Conservation (phyloP, 2,113 vertebrate species). For the Atherinomorus stipes region DNA sequence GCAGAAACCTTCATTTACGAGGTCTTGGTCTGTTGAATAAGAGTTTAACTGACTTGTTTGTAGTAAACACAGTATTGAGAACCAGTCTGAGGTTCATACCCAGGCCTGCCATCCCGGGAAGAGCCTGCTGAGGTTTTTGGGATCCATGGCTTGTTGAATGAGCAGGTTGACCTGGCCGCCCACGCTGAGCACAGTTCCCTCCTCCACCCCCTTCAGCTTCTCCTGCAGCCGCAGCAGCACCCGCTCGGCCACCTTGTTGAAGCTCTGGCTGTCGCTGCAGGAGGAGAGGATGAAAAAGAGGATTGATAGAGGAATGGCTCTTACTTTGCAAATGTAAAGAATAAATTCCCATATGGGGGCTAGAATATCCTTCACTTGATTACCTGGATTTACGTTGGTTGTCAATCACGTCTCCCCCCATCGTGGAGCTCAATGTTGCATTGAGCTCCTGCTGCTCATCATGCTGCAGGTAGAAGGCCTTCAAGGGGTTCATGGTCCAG, state of each 20-base stretch:
- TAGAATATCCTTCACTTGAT: neutral
- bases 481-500: constrained; percentile 99
- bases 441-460: constrained; percentile 93
- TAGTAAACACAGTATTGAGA: too few species aligned
- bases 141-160: constrained; percentile 98
- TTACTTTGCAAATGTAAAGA: neutral
- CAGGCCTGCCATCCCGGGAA: constrained; percentile 96
- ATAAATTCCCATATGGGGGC: neutral
- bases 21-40: neutral
- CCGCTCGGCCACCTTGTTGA: constrained; percentile 97
- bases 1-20: neutral
- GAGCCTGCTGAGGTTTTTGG: constrained; percentile 94
- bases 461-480: constrained; percentile 93
- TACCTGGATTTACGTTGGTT: constrained; percentile 88
- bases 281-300: neutral
- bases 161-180: constrained; percentile 97
- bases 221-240: constrained; percentile 96
- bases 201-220: constrained; percentile 97
- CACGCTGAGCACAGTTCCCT: constrained; percentile 93
- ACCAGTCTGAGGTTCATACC: constrained; percentile 78
- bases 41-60: too few species aligned
- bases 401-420: constrained; percentile 81
- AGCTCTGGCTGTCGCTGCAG: constrained; percentile 88
- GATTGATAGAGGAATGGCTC: neutral
- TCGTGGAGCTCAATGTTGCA: constrained; percentile 82